Conservation (phyloP, 2,113 vertebrate genomes). For the Amphilophus citrinellus region DNA sequence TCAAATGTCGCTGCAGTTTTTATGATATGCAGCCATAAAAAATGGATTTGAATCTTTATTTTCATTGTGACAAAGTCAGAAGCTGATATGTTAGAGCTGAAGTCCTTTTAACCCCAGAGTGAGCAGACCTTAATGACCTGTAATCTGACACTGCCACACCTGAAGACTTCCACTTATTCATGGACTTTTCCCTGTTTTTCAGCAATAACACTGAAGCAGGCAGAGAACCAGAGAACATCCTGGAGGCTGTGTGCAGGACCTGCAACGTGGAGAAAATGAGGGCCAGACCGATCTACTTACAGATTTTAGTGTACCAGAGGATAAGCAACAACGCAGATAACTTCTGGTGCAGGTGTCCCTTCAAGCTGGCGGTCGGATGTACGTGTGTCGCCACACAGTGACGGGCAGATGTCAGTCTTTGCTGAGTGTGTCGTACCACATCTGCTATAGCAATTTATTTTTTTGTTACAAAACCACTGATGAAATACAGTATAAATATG, state of each 20-base stretch:
- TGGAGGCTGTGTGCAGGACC: background rate
- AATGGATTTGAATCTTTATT: background rate
- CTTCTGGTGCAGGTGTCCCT: background rate
- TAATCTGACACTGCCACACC: background rate
- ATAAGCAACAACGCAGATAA: background rate
- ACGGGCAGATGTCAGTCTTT: background rate
- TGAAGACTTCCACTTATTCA: background rate
- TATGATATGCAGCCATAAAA: background rate
- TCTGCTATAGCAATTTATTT: background rate
- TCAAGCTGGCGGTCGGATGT: background rate
- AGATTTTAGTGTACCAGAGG: background rate
- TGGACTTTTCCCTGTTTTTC: background rate
- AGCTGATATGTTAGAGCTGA: background rate
- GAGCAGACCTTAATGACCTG: background rate
- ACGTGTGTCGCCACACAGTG: background rate
- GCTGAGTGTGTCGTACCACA: background rate
- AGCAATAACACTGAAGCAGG: fast-evolving
- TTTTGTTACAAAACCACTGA: background rate
- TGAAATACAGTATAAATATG: background rate
- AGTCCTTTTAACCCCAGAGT: background rate
- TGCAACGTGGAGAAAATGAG: background rate
- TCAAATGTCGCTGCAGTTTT: background rate
- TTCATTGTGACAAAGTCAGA: background rate
- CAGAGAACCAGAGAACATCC: background rate
- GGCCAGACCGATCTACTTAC: background rate